phyloP scores from a whole-genome alignment of 2,797 vertebrate species.

The Helarctos malayanus region DNA sequence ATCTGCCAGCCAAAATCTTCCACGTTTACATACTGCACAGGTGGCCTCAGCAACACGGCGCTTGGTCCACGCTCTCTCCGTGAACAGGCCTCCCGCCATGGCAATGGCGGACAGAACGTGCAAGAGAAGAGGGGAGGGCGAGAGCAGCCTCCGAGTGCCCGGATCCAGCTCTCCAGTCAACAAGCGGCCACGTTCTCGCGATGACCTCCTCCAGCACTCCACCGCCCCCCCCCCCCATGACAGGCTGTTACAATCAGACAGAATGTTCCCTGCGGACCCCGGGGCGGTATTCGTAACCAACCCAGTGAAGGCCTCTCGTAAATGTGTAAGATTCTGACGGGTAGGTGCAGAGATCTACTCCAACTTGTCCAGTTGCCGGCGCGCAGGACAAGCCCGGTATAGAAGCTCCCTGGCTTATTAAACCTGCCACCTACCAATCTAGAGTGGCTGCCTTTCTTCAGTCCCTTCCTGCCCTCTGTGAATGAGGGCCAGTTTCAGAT shows the following conservation, averaged over 20 bases:
- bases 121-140: too few species aligned
- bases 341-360: background rate
- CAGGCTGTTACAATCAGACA: background rate
- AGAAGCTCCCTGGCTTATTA: background rate
- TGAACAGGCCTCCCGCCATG: background rate
- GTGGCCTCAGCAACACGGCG: background rate
- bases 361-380: too few species aligned
- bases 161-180: background rate
- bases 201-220: background rate
- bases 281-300: background rate
- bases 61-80: background rate
- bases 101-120: accelerated
- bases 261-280: background rate
- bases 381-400: background rate
- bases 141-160: too few species aligned
- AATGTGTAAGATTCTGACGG: background rate
- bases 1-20: background rate
- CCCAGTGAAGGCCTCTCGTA: background rate
- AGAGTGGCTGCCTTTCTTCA: background rate
- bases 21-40: background rate
- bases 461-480: background rate
- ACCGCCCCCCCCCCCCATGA: too few species aligned
- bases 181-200: accelerated
- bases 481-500: background rate
- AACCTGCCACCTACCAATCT: background rate